These are phyloP conservation scores for Caenorhabditis inopinata DNA, from an alignment of 1,140 invertebrate species.

Conservation along the genomic window DNA sequence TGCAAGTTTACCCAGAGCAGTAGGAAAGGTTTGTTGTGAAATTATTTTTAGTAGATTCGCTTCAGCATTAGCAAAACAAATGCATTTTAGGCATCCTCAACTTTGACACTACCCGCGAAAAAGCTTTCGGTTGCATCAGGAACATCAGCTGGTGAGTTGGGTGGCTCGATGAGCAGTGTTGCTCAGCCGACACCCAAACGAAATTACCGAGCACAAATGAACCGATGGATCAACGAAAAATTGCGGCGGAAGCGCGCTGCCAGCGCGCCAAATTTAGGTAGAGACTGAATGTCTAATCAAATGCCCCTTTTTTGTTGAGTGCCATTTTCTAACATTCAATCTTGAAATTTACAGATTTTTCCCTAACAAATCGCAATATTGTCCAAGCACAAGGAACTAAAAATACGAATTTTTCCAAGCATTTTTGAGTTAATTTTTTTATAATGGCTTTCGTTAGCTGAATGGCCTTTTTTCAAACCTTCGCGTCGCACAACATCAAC, in stretches of 20 bases:
- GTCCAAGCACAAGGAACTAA: too few species aligned
- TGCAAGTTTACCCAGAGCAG: constrained; percentile 56
- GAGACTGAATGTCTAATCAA: constrained; percentile 42
- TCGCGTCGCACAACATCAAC: too few species aligned
- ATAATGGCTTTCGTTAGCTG: background rate
- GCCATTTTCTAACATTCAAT: constrained; percentile 26
- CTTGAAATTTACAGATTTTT: background rate
- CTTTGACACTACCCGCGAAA: constrained; percentile 50
- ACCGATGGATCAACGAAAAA: constrained; percentile 52
- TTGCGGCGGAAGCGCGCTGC: constrained; percentile 73
- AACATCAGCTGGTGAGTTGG: constrained; percentile 50
- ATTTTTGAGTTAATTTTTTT: background rate
- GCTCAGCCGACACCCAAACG: constrained; percentile 43
- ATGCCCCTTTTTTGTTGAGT: constrained; percentile 2
- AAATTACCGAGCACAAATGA: constrained; percentile 44
- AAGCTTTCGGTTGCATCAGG: constrained; percentile 53
- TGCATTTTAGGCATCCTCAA: constrained; percentile 52
- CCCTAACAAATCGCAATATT: too few species aligned
- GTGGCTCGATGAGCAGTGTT: constrained; percentile 28
- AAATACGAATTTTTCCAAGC: too few species aligned
- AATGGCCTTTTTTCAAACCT: too few species aligned
- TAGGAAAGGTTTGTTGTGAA: constrained; percentile 54
- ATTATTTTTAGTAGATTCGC: too few species aligned
- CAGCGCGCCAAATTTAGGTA: constrained; percentile 79
- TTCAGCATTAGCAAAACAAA: background rate